Evolutionary conservation across 2,113 vertebrate species (phyloP).

Genomic region (Gasterosteus nipponicus): DNA sequence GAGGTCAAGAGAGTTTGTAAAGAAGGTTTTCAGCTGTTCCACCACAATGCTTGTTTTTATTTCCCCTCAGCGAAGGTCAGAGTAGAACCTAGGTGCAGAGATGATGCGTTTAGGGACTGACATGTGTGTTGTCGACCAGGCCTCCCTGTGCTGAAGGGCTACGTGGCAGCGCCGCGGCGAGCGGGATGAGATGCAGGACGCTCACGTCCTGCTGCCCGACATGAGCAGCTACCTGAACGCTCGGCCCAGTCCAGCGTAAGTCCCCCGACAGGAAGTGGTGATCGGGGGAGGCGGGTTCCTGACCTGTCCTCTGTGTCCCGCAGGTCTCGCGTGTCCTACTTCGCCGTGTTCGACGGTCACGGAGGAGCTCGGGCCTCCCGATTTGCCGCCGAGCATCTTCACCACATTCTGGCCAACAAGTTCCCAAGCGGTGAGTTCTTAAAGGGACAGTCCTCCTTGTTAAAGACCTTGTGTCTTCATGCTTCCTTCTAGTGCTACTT

Average conservation of each 20-base stretch:
- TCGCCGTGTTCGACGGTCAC: constrained; percentile 96
- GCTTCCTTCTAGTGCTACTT: too few species aligned
- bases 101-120: neutral
- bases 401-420: constrained; percentile 88
- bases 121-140: constrained; percentile 51
- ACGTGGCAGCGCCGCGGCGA: constrained; percentile 92
- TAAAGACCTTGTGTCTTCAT: too few species aligned
- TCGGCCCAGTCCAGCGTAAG: constrained; percentile 87
- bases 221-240: constrained; percentile 80
- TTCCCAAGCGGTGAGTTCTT: constrained; percentile 88
- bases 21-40: constrained; percentile 98
- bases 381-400: constrained; percentile 93
- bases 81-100: neutral
- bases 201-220: constrained; percentile 89
- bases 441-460: neutral
- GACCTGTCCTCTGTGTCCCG: neutral
- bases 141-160: constrained; percentile 86
- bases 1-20: constrained; percentile 98
- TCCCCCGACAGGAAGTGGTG: neutral
- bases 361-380: constrained; percentile 91
- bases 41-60: constrained; percentile 68
- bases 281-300: neutral
- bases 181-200: constrained; percentile 97
- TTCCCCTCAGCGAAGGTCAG: constrained; percentile 20
- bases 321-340: constrained; percentile 89